A percentile compares a stretch with the other conserved stretches of the same genome.
Evolutionary conservation across 2,113 vertebrate genomes (phyloP).

Genomic region (Antechinus flavipes): DNA sequence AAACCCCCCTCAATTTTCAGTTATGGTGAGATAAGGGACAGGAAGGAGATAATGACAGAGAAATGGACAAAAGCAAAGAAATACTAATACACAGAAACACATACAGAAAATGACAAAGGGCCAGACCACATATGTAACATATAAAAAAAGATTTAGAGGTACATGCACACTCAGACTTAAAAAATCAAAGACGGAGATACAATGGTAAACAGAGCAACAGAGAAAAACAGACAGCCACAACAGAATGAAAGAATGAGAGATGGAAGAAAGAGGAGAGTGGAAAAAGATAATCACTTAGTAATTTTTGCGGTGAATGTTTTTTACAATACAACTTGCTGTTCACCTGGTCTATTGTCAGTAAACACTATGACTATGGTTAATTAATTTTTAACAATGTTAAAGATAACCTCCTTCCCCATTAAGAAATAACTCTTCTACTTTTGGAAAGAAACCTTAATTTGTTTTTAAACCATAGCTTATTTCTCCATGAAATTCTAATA

Average conservation of each 20-base stretch:
- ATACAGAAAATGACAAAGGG: too few species aligned
- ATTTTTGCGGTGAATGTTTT: not conserved
- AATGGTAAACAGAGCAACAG: too few species aligned
- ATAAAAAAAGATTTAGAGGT: too few species aligned
- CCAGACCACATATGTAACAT: too few species aligned
- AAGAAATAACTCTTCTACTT: not conserved
- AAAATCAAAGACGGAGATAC: too few species aligned
- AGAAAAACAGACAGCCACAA: too few species aligned
- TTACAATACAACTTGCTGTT: not conserved
- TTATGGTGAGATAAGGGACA: constrained; percentile 9
- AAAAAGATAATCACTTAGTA: too few species aligned
- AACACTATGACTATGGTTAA: not conserved
- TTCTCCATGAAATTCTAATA: not conserved
- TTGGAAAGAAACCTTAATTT: not conserved
- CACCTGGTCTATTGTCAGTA: not conserved
- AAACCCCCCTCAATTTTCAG: not conserved
- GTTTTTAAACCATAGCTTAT: not conserved
- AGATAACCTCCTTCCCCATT: not conserved
- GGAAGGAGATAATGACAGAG: constrained; percentile 4
- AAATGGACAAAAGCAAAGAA: not conserved
- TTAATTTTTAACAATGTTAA: not conserved
- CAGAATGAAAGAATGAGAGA: too few species aligned
- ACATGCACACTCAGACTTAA: too few species aligned
- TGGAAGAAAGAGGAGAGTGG: too few species aligned
- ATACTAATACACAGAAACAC: not conserved